Evolutionary conservation across 2,797 vertebrate species (phyloP).

Genomic region (Podargus strigoides): DNA sequence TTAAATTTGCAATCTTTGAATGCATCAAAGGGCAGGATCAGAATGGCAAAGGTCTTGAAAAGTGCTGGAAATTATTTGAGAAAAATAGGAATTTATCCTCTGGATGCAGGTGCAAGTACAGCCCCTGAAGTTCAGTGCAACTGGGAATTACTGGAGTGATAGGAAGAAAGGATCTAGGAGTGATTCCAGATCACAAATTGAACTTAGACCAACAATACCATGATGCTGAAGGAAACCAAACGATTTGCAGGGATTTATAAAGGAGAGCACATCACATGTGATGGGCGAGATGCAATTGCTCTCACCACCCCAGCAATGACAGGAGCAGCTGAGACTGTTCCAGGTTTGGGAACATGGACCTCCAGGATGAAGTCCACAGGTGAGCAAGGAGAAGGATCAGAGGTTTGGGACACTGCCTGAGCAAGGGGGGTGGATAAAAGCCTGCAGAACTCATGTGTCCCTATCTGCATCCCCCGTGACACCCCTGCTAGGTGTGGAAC

Average conservation of each 20-base stretch:
- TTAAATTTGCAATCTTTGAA: neutral
- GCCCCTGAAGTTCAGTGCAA: neutral
- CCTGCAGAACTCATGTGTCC: neutral
- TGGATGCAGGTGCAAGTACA: neutral
- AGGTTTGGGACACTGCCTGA: neutral
- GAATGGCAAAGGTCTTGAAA: neutral
- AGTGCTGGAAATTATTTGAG: neutral
- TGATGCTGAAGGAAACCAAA: neutral
- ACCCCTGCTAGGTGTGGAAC: neutral
- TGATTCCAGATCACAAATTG: neutral
- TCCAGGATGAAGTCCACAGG: neutral
- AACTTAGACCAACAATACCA: neutral
- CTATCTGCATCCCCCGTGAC: too few relatives aligned
- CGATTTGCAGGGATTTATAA: neutral
- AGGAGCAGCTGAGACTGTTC: neutral
- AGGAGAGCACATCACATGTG: neutral
- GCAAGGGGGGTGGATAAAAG: fast-evolving
- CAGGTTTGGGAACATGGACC: neutral
- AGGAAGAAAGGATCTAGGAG: neutral
- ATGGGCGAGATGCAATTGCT: neutral
- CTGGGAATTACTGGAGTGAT: neutral
- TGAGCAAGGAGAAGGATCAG: neutral
- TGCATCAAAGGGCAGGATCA: neutral
- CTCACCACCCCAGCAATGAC: neutral
- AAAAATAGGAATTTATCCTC: neutral